Evolutionary conservation across 2,797 vertebrate genomes (phyloP), one percentile per base, ranked within the genome.

Genomic region (Salarias fasciatus): DNA sequence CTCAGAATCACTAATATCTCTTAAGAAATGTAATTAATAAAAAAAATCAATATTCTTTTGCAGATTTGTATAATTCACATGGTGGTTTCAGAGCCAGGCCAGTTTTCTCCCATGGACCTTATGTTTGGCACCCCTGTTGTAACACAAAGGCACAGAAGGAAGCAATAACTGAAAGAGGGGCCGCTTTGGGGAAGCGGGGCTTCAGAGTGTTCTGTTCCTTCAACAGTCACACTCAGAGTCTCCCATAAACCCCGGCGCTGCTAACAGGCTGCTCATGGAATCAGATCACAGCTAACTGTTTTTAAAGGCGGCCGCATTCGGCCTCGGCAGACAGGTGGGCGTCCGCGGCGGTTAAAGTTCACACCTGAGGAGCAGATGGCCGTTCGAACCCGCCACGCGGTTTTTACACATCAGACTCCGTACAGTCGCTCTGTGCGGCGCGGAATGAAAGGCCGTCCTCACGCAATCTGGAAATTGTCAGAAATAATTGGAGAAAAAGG

Each of bases 111-210:
- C 18, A 18, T 3, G 18, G 18, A 18, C 18, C 18, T 24, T 18
- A 24, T 3, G 3, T 18, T 24, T 3, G 18, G 24, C 18, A 24
- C 18, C 18, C 18, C 18, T 24, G 18, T 2, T 24, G 24, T 79
- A 83, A 84, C 43, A 80, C 53, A 63, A 82, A 78, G 72, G 57
- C 71, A 69, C 71, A 78, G 56, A 36, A 80, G 83, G 79, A 86
- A 86, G 78, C 69, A 73, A 79, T 87, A 70, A 76, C 48, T 59
- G 63, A 81, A 78, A 69, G 35, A 53, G 77, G 60, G 81, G 78
- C 76, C 81, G 3, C 49, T 65, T 70, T 30, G 33, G 59, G 69
- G 75, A 64, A 62, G 45, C 8, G n/a, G 33, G 7, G 56, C 72
- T 78, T 75, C 71, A 75, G 79, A 78, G 80, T 60, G 47, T 64